A percentile compares a stretch with the other conserved stretches of the same genome.
phyloP scores from a whole-genome alignment of 2,797 vertebrate species.

The Arctocebus calabarensis region DNA sequence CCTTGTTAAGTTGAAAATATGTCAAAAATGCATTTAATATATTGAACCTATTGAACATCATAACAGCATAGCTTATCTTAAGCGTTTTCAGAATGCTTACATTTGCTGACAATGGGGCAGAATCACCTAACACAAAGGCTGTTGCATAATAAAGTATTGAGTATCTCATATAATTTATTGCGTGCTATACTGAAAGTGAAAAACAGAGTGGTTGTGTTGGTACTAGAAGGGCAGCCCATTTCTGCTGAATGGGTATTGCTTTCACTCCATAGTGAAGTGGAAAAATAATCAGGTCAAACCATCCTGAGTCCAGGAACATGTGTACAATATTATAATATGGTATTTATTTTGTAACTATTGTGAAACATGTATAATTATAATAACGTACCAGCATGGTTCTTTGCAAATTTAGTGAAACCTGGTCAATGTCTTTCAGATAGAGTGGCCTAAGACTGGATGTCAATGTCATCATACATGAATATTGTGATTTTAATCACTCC shows the following conservation, averaged over 20 bases:
- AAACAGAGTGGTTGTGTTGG: background rate
- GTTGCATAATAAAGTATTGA: background rate
- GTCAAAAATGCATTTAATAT: background rate
- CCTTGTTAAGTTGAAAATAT: background rate
- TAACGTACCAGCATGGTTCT: background rate
- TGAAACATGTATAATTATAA: background rate
- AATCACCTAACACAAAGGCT: background rate
- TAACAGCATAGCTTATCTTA: background rate
- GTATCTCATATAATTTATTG: background rate
- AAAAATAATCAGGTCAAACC: background rate
- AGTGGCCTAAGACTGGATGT: background rate
- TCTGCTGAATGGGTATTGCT: background rate
- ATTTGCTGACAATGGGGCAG: background rate
- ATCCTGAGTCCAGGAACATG: too few relatives aligned
- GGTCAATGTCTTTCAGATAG: constrained; percentile 31
- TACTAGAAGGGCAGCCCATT: background rate
- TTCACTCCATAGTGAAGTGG: background rate
- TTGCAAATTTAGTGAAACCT: background rate
- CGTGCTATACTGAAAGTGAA: background rate
- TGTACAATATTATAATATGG: background rate
- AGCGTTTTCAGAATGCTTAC: background rate
- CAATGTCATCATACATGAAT: background rate
- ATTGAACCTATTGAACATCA: background rate
- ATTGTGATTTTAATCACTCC: constrained; percentile 32
- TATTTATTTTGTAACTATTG: background rate